These are phyloP conservation scores for Pipistrellus pipistrellus DNA, from an alignment of 2,797 vertebrate genomes.

Conservation along the genomic window DNA sequence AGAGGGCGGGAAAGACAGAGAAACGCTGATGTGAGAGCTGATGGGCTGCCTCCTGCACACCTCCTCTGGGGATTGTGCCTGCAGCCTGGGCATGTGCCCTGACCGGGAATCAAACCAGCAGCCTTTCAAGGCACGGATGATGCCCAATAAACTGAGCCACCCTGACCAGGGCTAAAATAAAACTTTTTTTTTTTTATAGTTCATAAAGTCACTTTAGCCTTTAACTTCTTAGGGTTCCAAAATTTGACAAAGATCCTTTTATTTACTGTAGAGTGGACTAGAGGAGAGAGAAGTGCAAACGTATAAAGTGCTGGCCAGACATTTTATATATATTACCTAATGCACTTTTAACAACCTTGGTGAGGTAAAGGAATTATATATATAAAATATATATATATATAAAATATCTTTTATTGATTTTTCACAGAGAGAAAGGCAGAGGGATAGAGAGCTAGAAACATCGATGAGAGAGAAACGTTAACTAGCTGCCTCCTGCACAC, in stretches of 20 bases:
- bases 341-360: neutral
- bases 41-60: neutral
- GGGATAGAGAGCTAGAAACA: too few relatives aligned
- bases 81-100: neutral
- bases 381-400: too few relatives aligned
- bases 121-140: neutral
- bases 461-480: too few relatives aligned
- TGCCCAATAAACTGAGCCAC: too few relatives aligned
- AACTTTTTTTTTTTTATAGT: neutral
- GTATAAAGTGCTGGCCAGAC: neutral
- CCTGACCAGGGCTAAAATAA: neutral
- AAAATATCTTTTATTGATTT: too few relatives aligned
- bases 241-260: constrained; percentile 37
- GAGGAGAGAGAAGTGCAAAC: constrained; percentile 10
- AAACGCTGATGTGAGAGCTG: neutral
- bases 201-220: constrained; percentile 45
- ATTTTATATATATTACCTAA: constrained; percentile 13
- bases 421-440: too few relatives aligned
- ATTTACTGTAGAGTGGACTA: neutral
- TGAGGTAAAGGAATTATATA: constrained; percentile 16
- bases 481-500: too few relatives aligned
- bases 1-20: too few relatives aligned
- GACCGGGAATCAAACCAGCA: neutral
- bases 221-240: constrained; percentile 46
- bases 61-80: neutral